Base-by-base conservation (phyloP, 2,888 invertebrate genomes). In the Torymus texanus region DNA sequence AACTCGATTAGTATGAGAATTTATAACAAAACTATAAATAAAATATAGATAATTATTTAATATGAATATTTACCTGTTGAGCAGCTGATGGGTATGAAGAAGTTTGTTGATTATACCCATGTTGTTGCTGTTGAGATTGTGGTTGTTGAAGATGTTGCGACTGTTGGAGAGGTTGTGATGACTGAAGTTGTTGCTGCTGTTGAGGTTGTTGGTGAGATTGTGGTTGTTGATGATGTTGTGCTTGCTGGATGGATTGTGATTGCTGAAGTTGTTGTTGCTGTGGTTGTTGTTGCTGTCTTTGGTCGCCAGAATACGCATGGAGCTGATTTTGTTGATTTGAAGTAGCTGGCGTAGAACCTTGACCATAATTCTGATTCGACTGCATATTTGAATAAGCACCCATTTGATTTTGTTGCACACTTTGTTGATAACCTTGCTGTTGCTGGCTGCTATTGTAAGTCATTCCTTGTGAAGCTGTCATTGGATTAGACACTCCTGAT, bases 351-450 rank as follows among this genome's bases (percentile, higher is more conserved):
- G 59, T 59, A 18, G 75, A 73, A 21, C 50, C 16, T 58, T 79
- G 83, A 0, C 55, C 14, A 59, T 81, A 79, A 29, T 59, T 53
- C 68, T 85, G 87, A 80, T 68, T 82, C 59, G 85, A 85, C 10
- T 85, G 72, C 12, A 79, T 11, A 66, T 78, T 81, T 55, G 79
- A 83, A 55, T 70, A 89, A 5, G 87, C 85, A 14, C 86, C 85
- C 13, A 87, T 86, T 61, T 85, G 84, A 84, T 85, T 87, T 68
- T 85, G 87, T 10, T 85, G 68, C 4, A 86, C 79, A 75, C 73
- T 79, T 16, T 56, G 8, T 29, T 72, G 79, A 58, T 85, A 85
- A 18, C 73, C 66, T 41, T 75, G 72, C n/a, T 76, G 78, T 12
- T 68, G 68, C 8, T 75, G 75, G 66, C 10, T 79, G 79, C 51